phyloP scores from a whole-genome alignment of 1,140 invertebrate species.

The Apolygus lucorum region DNA sequence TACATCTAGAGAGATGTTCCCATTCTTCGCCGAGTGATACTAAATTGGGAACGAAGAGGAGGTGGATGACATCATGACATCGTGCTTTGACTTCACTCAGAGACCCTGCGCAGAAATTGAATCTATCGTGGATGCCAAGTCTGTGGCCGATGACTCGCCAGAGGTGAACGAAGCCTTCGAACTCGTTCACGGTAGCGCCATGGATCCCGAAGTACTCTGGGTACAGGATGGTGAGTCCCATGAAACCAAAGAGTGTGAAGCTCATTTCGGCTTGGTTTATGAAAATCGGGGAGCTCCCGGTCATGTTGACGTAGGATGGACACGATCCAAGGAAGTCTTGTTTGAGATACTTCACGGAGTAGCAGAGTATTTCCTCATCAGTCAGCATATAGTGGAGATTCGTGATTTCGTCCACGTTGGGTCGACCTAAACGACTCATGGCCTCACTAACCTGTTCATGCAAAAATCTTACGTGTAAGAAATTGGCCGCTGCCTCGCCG shows the following conservation, averaged over 20 bases:
- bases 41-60: slow-evolving; percentile 40
- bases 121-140: slow-evolving; percentile 71
- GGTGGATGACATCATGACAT: slow-evolving; percentile 39
- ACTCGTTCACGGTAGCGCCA: slow-evolving; percentile 46
- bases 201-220: slow-evolving; percentile 55
- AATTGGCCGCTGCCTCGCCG: slow-evolving; percentile 40
- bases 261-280: slow-evolving; percentile 66
- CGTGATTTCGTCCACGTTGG: slow-evolving; percentile 31
- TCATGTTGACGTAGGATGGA: slow-evolving; percentile 37
- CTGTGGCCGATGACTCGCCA: slow-evolving; percentile 71
- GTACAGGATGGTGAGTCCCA: slow-evolving; percentile 61
- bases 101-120: slow-evolving; percentile 47
- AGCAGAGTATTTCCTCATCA: slow-evolving; percentile 30
- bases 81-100: slow-evolving; percentile 40
- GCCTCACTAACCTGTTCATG: slow-evolving; percentile 40
- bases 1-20: slow-evolving; percentile 42
- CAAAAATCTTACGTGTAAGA: slow-evolving; percentile 41
- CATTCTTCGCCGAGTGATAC: slow-evolving; percentile 37
- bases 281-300: slow-evolving; percentile 36
- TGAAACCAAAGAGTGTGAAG: slow-evolving; percentile 75
- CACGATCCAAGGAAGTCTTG: slow-evolving; percentile 39
- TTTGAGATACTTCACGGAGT: slow-evolving; percentile 23
- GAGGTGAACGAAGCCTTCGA: slow-evolving; percentile 66
- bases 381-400: slow-evolving; percentile 22
- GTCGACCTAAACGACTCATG: slow-evolving; percentile 29